Evolutionary conservation across 30 jellyfish, hydroid and myxozoan genomes (phyloP).

Genomic region (Aurelia aurita): DNA sequence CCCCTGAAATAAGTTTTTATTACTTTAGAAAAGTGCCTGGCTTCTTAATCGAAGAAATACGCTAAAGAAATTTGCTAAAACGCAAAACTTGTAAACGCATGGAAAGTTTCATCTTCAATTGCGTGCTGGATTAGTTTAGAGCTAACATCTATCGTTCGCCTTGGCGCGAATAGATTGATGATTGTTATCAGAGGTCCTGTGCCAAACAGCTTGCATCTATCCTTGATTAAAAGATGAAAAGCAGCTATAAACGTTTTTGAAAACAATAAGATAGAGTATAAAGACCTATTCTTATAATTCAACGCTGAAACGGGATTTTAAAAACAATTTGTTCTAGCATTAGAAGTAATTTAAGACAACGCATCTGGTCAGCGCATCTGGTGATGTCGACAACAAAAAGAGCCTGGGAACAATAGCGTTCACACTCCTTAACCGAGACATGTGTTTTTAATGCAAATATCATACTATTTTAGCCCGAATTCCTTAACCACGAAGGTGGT

Average conservation of each 20-base stretch:
- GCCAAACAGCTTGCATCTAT: no score
- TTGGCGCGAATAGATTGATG: no score
- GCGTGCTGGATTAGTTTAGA: no score
- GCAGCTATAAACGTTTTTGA: background rate
- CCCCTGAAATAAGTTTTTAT: no score
- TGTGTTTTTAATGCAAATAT: conserved; percentile 44
- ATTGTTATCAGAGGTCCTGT: no score
- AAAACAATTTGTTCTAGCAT: background rate
- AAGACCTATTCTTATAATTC: background rate
- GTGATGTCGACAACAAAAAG: conserved; percentile 61
- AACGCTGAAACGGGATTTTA: background rate
- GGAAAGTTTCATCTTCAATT: no score
- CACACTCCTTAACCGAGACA: conserved; percentile 42
- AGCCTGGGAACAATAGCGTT: conserved; percentile 63
- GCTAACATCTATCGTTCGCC: no score
- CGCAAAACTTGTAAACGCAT: no score
- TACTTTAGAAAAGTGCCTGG: no score
- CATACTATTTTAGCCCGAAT: conserved; percentile 5
- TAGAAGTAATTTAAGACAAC: background rate
- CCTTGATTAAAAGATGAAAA: no score
- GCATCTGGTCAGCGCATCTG: conserved; percentile 57
- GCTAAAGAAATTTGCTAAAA: no score
- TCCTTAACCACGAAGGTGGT: conserved; percentile 1
- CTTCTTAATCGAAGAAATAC: no score
- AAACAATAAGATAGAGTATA: conserved; percentile 2